Conservation (phyloP, 2,888 invertebrate species). For the Eristalis intricaria region DNA sequence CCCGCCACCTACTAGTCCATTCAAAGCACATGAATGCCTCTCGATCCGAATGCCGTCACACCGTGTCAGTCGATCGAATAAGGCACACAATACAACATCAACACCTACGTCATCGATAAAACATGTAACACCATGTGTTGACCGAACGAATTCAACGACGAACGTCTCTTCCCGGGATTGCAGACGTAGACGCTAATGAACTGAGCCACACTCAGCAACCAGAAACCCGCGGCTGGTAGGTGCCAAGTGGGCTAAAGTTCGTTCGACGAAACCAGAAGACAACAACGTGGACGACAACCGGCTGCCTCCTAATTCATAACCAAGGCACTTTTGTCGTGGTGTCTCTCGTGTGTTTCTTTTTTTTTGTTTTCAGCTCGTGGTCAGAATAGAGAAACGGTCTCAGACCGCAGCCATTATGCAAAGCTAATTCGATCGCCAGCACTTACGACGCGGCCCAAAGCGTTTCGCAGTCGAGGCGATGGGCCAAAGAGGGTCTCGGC, state of each 20-base stretch:
- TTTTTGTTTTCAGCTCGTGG: constrained; percentile 46
- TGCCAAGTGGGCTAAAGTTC: constrained; percentile 48
- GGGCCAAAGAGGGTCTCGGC: constrained; percentile 13
- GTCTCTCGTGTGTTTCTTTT: not conserved
- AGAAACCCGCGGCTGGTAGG: constrained; percentile 21
- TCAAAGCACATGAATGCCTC: not conserved
- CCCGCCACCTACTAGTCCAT: not conserved
- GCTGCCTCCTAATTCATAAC: constrained; percentile 48
- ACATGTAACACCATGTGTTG: constrained; percentile 23
- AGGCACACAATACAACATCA: constrained; percentile 1
- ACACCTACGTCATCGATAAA: constrained; percentile 40
- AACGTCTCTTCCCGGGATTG: not conserved
- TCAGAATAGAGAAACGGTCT: constrained; percentile 33
- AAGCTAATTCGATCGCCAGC: constrained; percentile 57
- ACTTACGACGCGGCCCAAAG: constrained; percentile 15
- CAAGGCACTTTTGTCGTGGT: constrained; percentile 36
- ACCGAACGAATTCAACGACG: not conserved
- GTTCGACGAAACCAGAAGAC: not conserved
- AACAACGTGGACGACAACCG: constrained; percentile 2
- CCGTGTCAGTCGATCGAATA: constrained; percentile 9
- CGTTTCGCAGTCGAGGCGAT: constrained; percentile 8
- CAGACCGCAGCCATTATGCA: constrained; percentile 46
- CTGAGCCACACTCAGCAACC: not conserved
- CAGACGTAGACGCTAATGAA: constrained; percentile 32
- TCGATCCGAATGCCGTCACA: constrained; percentile 29